Conservation (phyloP, 2,888 invertebrate genomes). For the Acrobasis suavella region DNA sequence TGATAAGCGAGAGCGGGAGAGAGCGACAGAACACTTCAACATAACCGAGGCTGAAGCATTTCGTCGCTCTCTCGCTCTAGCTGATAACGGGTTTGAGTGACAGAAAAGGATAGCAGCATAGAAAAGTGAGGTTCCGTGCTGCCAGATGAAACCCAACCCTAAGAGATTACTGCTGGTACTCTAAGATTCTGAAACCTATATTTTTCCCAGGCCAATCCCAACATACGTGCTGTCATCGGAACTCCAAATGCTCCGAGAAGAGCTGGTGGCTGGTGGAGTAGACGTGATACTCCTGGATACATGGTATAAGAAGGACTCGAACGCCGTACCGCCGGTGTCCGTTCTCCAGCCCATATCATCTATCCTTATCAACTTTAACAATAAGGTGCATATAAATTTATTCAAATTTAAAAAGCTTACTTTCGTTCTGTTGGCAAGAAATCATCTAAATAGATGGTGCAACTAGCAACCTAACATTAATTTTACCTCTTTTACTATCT, state of each 20-base stretch:
- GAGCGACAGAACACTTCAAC: no score
- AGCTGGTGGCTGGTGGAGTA: conserved; percentile 90
- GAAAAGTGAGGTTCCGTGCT: no score
- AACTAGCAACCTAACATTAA: no score
- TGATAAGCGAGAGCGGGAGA: no score
- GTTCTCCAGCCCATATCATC: conserved; percentile 98
- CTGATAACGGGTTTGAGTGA: no score
- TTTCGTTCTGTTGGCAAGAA: background rate
- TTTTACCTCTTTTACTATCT: no score
- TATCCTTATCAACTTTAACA: conserved; percentile 97
- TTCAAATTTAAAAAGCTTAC: background rate
- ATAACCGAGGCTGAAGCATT: no score
- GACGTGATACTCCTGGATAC: conserved; percentile 92
- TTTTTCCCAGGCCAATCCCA: conserved; percentile 90
- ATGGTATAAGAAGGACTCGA: conserved; percentile 98
- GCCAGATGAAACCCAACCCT: no score
- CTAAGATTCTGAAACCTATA: background rate
- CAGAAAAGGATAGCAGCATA: no score
- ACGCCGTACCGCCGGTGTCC: conserved; percentile 97
- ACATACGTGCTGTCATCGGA: conserved; percentile 97
- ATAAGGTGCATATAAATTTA: conserved; percentile 86
- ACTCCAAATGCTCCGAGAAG: conserved; percentile 92
- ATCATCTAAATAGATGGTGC: no score
- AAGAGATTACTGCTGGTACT: no score
- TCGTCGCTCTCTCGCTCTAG: no score